Conservation (phyloP, 37 sponge, comb jelly and placozoan species). For the Halichondria panicea region DNA sequence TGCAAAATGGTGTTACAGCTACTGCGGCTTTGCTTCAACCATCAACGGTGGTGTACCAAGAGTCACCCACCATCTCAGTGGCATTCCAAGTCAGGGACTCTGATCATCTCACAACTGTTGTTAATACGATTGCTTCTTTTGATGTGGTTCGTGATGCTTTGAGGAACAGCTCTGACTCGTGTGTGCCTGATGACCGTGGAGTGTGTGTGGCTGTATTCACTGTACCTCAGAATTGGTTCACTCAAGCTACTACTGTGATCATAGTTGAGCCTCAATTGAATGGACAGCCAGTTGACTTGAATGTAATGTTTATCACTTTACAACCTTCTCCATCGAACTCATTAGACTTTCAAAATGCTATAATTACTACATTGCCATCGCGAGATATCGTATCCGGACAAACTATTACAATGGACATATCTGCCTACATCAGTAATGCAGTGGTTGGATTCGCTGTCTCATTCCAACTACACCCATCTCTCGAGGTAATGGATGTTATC, state of each 20-base stretch:
- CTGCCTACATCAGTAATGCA: slow-evolving; percentile 29
- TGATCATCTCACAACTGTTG: not conserved
- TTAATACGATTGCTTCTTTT: not conserved
- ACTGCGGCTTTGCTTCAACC: slow-evolving; percentile 16
- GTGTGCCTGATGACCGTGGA: slow-evolving; percentile 35
- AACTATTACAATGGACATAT: slow-evolving; percentile 30
- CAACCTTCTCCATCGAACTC: slow-evolving; percentile 4
- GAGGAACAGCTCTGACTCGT: not conserved
- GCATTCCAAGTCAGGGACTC: slow-evolving; percentile 26
- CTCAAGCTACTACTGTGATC: not conserved
- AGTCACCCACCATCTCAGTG: not conserved
- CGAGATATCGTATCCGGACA: slow-evolving; percentile 41
- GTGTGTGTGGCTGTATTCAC: slow-evolving; percentile 34
- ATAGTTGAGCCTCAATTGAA: not conserved
- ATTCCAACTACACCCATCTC: slow-evolving; percentile 2
- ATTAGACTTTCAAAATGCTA: slow-evolving; percentile 9
- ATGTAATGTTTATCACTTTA: not conserved
- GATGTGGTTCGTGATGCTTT: not conserved
- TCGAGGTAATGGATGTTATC: not conserved
- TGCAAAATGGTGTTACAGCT: not conserved
- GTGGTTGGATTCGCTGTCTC: slow-evolving; percentile 39
- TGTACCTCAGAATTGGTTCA: slow-evolving; percentile 56
- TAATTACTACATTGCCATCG: slow-evolving; percentile 45
- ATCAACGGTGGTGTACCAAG: slow-evolving; percentile 13
- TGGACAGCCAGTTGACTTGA: not conserved